Conservation (phyloP, 2,797 vertebrate genomes). For the Sebastes minor region DNA sequence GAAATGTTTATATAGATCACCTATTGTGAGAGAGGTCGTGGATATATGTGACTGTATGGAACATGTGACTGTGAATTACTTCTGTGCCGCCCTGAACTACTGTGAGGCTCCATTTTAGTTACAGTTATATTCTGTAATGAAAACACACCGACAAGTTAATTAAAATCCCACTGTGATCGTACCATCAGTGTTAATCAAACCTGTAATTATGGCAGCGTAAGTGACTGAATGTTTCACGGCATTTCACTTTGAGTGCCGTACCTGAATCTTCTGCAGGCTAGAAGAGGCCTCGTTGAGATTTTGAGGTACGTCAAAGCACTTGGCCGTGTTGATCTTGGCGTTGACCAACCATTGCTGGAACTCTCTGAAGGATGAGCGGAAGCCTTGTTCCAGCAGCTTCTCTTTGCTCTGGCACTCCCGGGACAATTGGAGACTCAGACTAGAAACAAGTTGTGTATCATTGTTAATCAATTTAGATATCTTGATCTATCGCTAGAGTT, state of each 20-base stretch:
- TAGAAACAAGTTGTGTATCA: slow-evolving; percentile 46
- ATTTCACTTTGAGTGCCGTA: slow-evolving; percentile 56
- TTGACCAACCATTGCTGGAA: slow-evolving; percentile 97
- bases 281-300: slow-evolving; percentile 87
- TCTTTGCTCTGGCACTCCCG: slow-evolving; percentile 94
- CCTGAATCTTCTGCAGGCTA: slow-evolving; percentile 95
- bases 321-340: slow-evolving; percentile 92
- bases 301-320: slow-evolving; percentile 94
- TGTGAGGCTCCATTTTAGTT: not conserved
- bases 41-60: not conserved
- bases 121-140: not conserved
- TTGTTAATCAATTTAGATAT: not conserved
- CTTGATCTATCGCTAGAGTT: too few species aligned
- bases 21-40: not conserved
- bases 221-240: not conserved
- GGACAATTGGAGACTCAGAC: slow-evolving; percentile 92
- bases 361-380: slow-evolving; percentile 88
- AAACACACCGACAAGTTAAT: not conserved
- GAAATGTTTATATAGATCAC: too few species aligned
- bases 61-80: too few species aligned
- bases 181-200: not conserved
- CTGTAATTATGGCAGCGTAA: not conserved
- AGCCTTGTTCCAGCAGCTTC: slow-evolving; percentile 91
- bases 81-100: fast-evolving
- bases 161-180: not conserved